A percentile compares a stretch with the other conserved stretches of the same genome.
phyloP scores from a whole-genome alignment of 2,888 invertebrate species.

The Odontocerum albicorne region DNA sequence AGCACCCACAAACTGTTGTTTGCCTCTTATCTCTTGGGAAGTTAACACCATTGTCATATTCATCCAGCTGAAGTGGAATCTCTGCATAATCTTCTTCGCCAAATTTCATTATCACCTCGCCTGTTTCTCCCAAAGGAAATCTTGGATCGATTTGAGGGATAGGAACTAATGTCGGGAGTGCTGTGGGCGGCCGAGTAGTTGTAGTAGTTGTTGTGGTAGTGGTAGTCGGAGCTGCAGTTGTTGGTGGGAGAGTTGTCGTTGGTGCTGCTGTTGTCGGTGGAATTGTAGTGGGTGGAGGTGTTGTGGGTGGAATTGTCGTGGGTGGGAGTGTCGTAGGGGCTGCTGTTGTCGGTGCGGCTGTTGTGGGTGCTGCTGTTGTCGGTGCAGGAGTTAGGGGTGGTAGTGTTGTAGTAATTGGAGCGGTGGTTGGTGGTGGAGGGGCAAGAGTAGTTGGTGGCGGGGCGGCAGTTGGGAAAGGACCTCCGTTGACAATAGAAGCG shows the following conservation, averaged over 20 bases:
- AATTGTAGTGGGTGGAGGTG: neutral
- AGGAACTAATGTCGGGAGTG: slow-evolving; percentile 27
- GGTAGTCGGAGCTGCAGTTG: neutral
- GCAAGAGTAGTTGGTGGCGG: too few species aligned
- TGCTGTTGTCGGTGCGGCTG: neutral
- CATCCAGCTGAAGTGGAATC: slow-evolving; percentile 41
- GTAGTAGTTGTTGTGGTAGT: slow-evolving; percentile 26
- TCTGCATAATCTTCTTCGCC: slow-evolving; percentile 26
- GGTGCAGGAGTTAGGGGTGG: slow-evolving; percentile 31
- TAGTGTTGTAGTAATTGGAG: slow-evolving; percentile 20
- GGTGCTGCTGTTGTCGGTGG: neutral
- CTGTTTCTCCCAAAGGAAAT: too few species aligned
- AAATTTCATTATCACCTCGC: slow-evolving; percentile 17
- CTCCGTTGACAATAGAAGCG: too few species aligned
- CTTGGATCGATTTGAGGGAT: slow-evolving; percentile 49
- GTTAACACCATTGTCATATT: slow-evolving; percentile 41
- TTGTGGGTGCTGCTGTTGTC: neutral
- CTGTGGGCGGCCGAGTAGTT: slow-evolving; percentile 15
- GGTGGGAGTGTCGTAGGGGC: neutral
- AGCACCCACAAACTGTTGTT: slow-evolving; percentile 44
- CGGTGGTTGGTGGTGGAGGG: slow-evolving; percentile 17
- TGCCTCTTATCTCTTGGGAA: slow-evolving; percentile 20
- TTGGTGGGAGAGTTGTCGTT: neutral
- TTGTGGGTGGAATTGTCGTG: neutral
- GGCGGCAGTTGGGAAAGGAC: too few species aligned